phyloP scores from a whole-genome alignment of 2,888 invertebrate genomes.

The Beris morrisii region DNA sequence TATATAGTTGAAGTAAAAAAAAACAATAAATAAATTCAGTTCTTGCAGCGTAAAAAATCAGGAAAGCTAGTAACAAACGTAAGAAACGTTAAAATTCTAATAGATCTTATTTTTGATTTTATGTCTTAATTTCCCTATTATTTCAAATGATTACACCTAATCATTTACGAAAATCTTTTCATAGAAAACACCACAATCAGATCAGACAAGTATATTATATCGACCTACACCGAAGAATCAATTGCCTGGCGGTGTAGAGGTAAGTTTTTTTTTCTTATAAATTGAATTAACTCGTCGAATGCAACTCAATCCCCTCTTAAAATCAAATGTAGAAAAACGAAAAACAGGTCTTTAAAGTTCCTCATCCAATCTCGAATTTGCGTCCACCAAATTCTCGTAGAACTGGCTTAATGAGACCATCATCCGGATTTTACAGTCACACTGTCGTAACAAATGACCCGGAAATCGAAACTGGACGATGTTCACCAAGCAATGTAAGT shows the following conservation, averaged over 20 bases:
- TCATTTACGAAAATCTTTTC: background rate
- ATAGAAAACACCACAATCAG: constrained; percentile 21
- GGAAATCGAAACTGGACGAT: constrained; percentile 48
- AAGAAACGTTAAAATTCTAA: background rate
- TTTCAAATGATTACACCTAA: no score
- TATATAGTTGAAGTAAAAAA: no score
- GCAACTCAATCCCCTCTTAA: background rate
- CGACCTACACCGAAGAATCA: constrained; percentile 36
- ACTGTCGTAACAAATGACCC: constrained; percentile 45
- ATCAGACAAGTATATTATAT: constrained; percentile 35
- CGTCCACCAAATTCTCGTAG: constrained; percentile 45
- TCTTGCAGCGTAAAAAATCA: no score
- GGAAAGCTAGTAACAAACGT: no score
- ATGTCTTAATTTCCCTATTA: background rate
- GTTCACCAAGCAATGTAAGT: constrained; percentile 49
- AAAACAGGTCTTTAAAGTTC: constrained; percentile 49
- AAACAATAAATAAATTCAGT: no score
- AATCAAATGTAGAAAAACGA: constrained; percentile 43
- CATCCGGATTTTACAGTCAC: constrained; percentile 54
- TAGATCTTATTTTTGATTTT: background rate
- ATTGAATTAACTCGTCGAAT: background rate
- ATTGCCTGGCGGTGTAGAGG: constrained; percentile 35
- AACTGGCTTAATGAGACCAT: constrained; percentile 51
- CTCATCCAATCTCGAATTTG: constrained; percentile 49
- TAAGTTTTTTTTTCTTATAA: background rate